These are phyloP conservation scores for Hemitrygon akajei DNA, from an alignment of 2,797 vertebrate genomes.

Conservation along the genomic window DNA sequence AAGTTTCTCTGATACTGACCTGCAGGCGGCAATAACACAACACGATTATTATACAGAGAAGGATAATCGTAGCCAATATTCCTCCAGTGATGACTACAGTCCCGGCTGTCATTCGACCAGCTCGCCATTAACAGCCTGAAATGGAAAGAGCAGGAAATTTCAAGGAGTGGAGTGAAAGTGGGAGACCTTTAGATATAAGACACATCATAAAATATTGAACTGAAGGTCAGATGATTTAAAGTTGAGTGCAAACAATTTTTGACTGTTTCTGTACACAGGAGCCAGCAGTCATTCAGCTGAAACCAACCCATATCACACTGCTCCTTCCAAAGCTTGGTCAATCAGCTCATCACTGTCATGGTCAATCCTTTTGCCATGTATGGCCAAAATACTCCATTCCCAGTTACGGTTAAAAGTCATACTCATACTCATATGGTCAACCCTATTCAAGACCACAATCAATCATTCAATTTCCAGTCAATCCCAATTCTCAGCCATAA, in stretches of 20 bases:
- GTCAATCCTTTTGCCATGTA: background rate
- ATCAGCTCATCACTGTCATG: background rate
- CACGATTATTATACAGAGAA: constrained; percentile 88
- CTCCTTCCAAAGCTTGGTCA: background rate
- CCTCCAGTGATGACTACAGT: constrained; percentile 98
- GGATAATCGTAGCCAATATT: constrained; percentile 92
- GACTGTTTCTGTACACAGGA: background rate
- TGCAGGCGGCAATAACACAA: constrained; percentile 95
- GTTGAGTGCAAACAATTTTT: background rate
- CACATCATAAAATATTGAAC: background rate
- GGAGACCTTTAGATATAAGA: background rate
- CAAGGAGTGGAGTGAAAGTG: background rate
- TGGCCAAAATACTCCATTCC: background rate
- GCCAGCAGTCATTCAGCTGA: background rate
- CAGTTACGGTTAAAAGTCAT: background rate
- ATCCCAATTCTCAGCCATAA: background rate
- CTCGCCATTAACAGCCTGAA: constrained; percentile 90
- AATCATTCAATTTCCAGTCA: no score
- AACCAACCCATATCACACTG: background rate
- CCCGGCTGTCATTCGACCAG: constrained; percentile 97
- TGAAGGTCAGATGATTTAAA: background rate
- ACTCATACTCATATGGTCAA: no score
- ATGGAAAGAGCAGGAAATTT: constrained; percentile 31
- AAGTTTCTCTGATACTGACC: constrained; percentile 56
- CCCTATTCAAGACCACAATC: background rate